Percentiles rank a stretch among this genome's conserved stretches.
These are phyloP conservation scores for Rotaria magnacalcarata DNA, from an alignment of 2,888 invertebrate genomes.

Conservation along the genomic window DNA sequence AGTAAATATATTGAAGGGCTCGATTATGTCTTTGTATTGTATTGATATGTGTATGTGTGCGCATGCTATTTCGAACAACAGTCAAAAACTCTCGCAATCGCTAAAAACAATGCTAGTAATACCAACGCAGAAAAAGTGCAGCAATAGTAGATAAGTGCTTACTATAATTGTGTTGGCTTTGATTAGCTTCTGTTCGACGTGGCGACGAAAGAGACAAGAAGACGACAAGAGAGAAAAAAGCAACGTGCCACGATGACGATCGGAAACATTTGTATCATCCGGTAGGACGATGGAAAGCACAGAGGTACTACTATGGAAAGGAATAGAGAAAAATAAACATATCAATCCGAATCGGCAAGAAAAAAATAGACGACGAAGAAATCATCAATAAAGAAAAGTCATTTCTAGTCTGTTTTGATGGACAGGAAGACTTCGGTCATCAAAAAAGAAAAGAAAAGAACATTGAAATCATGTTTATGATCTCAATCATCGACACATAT, in stretches of 20 bases:
- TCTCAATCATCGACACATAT: background rate
- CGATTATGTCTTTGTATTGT: background rate
- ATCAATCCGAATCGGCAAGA: background rate
- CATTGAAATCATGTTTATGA: background rate
- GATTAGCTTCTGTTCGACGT: slow-evolving; percentile 25
- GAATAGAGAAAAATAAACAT: background rate
- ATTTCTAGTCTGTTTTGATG: background rate
- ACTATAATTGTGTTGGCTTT: slow-evolving; percentile 18
- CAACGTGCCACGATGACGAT: background rate
- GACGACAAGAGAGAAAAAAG: background rate
- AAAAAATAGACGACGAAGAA: background rate
- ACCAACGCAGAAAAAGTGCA: background rate
- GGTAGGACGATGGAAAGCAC: background rate
- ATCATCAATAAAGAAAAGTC: background rate
- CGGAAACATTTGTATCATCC: slow-evolving; percentile 22
- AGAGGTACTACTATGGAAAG: background rate
- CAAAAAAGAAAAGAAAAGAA: background rate
- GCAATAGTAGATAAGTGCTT: background rate
- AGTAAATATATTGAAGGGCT: background rate
- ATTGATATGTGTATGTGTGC: too few relatives aligned
- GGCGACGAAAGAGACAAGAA: slow-evolving; percentile 2
- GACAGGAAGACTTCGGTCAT: background rate
- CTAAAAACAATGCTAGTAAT: background rate
- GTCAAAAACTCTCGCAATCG: background rate
- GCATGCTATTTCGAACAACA: background rate